These are phyloP conservation scores for Onychorhynchus coronatus DNA, from an alignment of 2,113 vertebrate species.

Conservation along the genomic window DNA sequence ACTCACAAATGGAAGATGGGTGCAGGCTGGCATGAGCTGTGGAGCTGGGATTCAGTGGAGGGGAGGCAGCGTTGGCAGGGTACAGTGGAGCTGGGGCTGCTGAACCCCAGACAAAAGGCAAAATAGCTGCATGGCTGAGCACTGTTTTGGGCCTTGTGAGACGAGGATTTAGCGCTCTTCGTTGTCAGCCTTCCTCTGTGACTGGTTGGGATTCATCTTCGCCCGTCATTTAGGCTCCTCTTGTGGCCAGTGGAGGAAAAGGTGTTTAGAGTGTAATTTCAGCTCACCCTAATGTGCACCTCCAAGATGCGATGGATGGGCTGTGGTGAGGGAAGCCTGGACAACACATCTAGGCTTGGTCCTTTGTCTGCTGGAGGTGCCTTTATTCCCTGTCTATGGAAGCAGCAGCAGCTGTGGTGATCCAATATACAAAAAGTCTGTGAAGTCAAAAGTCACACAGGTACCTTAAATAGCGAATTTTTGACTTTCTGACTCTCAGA, in stretches of 20 bases:
- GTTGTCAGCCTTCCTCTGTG: neutral
- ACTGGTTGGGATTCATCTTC: neutral
- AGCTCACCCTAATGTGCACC: neutral
- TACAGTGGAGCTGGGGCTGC: neutral
- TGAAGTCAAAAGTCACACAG: neutral
- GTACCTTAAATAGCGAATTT: neutral
- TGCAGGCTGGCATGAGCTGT: fast-evolving
- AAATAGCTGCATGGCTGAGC: neutral
- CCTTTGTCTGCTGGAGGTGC: neutral
- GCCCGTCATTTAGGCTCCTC: neutral
- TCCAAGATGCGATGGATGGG: neutral
- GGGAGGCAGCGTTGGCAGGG: neutral
- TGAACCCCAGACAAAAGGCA: neutral
- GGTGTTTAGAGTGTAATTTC: neutral
- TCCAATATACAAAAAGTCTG: neutral
- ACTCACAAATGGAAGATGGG: fast-evolving
- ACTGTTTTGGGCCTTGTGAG: neutral
- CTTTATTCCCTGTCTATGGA: neutral
- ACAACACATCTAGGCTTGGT: neutral
- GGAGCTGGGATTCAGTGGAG: neutral
- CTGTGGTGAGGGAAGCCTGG: neutral
- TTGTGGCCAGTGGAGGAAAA: neutral
- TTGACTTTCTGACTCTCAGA: neutral
- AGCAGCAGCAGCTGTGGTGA: neutral
- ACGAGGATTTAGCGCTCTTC: fast-evolving